Conservation (phyloP, 2,888 invertebrate species). For the Eulithis prunata region DNA sequence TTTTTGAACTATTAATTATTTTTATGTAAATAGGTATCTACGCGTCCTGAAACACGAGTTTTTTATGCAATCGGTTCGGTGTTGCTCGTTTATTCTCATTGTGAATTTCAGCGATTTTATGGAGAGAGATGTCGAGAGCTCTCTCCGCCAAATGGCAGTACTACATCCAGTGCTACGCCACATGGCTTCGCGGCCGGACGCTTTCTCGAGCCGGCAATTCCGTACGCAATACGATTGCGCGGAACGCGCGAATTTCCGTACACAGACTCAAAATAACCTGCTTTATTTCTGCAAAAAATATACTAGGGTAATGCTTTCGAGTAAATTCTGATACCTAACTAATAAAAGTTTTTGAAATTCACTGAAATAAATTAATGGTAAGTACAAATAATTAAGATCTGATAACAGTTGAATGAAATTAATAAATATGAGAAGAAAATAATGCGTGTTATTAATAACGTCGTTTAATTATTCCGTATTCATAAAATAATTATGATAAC, state of each 20-base stretch:
- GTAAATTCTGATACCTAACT: no score
- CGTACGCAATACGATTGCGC: constrained; percentile 56
- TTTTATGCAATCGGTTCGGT: neutral
- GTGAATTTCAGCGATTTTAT: constrained; percentile 23
- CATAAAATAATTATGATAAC: neutral
- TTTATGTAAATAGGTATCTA: no score
- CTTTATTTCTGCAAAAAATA: neutral
- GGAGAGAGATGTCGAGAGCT: constrained; percentile 25
- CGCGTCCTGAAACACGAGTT: neutral
- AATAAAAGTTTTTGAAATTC: neutral
- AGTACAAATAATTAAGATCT: neutral
- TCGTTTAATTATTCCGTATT: neutral
- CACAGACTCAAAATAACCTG: neutral
- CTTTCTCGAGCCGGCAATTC: constrained; percentile 34
- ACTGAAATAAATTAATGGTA: neutral
- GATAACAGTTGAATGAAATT: neutral
- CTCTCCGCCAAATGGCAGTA: constrained; percentile 11
- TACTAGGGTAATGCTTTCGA: no score
- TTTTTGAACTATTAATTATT: no score
- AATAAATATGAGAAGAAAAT: neutral
- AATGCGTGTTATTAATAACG: neutral
- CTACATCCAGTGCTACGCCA: constrained; percentile 53
- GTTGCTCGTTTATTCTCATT: neutral
- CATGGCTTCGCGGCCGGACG: constrained; percentile 58
- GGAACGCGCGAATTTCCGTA: constrained; percentile 34